Base-by-base conservation (phyloP, 1,140 invertebrate species). In the Cherax quadricarinatus region DNA sequence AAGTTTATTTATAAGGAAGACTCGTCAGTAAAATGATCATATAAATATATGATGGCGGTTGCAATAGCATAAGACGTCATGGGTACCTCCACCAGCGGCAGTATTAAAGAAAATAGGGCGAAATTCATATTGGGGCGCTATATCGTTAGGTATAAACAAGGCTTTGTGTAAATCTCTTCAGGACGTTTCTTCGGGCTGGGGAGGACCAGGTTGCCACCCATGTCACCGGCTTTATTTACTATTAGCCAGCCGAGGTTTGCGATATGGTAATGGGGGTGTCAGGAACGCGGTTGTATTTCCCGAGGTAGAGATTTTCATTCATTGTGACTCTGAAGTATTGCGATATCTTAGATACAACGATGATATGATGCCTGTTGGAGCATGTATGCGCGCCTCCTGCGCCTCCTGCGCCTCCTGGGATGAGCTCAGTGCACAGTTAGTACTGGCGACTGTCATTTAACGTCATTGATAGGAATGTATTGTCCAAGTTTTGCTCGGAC, bases 81-180 rank as follows among this genome's bases (percentile, higher is more conserved):
- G 21, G 85, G 1, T 73, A 86, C 30, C 62, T 53, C 66, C 51
- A 30, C 85, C 85, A 86, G 85, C 49, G 18, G 66, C 49, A 86
- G 75, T 86, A 75, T 86, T 86, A 75, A 86, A 86, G 84, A 41
- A 86, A 70, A 86, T 86, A 86, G 62, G 84, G 70, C 41, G 84
- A 86, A 49, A 86, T 86, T 66, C 62, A 66, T 86, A 86, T 86
- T 49, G 84, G 83, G 70, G 48, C 70, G 62, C 84, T 10, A 86
- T 66, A 66, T 66, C 70, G 62, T 66, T 66, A 66, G 85, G 9
- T 86, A 75, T 86, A 86, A 86, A 86, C 62, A 86, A 86, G 85
- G 85, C 62, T 86, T 73, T 70, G 12, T n/a, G 24, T 21, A 73
- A 86, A 86, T 41, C 85, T 70, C 49, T 48, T 21, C 57, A 21